These are phyloP conservation scores for Spilarctia lutea DNA, from an alignment of 2,888 invertebrate species.

Conservation along the genomic window DNA sequence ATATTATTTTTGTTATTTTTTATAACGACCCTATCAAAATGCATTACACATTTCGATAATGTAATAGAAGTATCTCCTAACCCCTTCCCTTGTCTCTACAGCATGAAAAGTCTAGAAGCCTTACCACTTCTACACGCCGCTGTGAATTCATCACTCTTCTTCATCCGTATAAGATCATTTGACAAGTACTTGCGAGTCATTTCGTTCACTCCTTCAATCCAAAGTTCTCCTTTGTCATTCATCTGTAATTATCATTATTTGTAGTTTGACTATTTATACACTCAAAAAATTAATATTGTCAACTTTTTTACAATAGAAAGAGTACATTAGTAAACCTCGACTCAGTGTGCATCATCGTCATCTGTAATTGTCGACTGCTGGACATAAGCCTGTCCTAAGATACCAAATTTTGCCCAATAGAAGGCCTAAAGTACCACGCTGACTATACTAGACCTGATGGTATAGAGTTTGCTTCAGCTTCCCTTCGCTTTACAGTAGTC, in stretches of 20 bases:
- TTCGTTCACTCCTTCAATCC: slow-evolving; percentile 66
- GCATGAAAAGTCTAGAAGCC: background rate
- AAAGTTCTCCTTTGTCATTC: slow-evolving; percentile 72
- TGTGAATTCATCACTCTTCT: slow-evolving; percentile 67
- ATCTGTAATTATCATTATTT: slow-evolving; percentile 62
- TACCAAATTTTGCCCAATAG: no score
- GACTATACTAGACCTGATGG: no score
- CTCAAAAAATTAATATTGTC: background rate
- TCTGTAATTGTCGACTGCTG: no score
- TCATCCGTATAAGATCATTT: slow-evolving; percentile 64
- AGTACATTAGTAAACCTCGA: background rate
- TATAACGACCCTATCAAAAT: no score
- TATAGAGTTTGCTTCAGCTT: no score
- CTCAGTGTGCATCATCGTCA: background rate
- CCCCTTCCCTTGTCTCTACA: background rate
- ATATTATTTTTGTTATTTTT: no score
- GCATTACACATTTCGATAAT: background rate
- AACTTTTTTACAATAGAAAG: background rate
- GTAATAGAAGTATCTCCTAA: background rate
- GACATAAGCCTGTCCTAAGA: no score
- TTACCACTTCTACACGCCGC: slow-evolving; percentile 74
- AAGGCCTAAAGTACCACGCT: no score
- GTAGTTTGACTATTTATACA: background rate
- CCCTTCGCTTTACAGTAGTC: no score
- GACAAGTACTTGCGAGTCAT: slow-evolving; percentile 64